Conservation (phyloP, 64 coral and sea anemone species). For the Montipora efflorescens region DNA sequence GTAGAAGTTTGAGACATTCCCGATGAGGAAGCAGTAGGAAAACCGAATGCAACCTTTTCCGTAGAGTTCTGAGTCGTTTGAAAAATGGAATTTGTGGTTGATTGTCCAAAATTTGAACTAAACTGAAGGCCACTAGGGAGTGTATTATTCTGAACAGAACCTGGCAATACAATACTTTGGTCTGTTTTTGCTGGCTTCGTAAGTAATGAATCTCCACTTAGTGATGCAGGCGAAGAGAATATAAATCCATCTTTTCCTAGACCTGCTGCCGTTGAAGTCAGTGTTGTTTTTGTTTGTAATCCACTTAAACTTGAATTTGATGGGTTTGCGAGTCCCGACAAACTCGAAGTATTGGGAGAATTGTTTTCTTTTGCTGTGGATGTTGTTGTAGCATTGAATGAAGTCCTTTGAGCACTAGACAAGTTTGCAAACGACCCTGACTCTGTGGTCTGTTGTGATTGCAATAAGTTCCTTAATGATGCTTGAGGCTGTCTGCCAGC, state of each 20-base stretch:
- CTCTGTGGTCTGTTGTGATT: not conserved
- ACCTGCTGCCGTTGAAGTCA: not conserved
- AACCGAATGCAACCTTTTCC: not conserved
- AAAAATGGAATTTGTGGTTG: not conserved
- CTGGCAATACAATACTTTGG: not conserved
- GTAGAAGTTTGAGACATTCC: not conserved
- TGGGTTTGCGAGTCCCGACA: not conserved
- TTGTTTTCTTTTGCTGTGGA: not conserved
- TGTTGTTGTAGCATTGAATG: not conserved
- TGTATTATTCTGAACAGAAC: not conserved
- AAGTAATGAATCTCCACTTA: constrained; percentile 1
- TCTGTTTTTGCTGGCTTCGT: not conserved
- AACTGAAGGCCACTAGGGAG: not conserved
- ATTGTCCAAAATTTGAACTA: not conserved
- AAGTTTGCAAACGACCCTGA: not conserved
- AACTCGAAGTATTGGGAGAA: not conserved
- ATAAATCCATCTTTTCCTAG: not conserved
- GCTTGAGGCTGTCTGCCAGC: not conserved
- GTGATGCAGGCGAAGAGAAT: not conserved
- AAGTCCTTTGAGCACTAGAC: not conserved
- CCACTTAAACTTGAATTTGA: not conserved
- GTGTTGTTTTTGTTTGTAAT: not conserved
- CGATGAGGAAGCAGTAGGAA: not conserved
- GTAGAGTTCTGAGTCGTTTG: not conserved
- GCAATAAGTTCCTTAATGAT: not conserved